Percentiles rank a stretch among this genome's conserved stretches.
Conservation (phyloP, 2,797 vertebrate genomes). For the Lacerta viridis region DNA sequence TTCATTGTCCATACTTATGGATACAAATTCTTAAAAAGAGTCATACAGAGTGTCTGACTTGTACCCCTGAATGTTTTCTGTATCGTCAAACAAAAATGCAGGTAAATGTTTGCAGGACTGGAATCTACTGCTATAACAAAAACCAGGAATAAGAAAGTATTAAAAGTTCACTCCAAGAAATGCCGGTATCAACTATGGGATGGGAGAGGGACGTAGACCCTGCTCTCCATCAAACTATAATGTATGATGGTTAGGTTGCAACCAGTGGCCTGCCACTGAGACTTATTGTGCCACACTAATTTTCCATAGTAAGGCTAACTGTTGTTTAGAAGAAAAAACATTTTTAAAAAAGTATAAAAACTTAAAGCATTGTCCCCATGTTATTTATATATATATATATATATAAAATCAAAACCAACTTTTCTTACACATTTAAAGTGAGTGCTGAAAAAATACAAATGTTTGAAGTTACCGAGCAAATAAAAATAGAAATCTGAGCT, state of each 20-base stretch:
- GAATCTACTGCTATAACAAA: slow-evolving; percentile 44
- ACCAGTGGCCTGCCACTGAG: slow-evolving; percentile 87
- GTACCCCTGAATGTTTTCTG: slow-evolving; percentile 47
- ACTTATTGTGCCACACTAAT: slow-evolving; percentile 81
- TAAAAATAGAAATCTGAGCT: slow-evolving; percentile 85
- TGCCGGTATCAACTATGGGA: slow-evolving; percentile 63
- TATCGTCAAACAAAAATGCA: slow-evolving; percentile 25
- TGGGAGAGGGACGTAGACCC: slow-evolving; percentile 71
- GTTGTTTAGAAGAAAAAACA: slow-evolving; percentile 80
- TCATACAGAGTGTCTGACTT: slow-evolving; percentile 48
- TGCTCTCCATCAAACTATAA: slow-evolving; percentile 77
- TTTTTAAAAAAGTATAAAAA: slow-evolving; percentile 84
- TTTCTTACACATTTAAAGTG: slow-evolving; percentile 85
- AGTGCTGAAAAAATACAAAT: slow-evolving; percentile 87
- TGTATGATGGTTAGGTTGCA: slow-evolving; percentile 76
- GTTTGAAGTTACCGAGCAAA: slow-evolving; percentile 84
- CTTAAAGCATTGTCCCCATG: slow-evolving; percentile 94
- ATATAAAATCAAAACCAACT: slow-evolving; percentile 85
- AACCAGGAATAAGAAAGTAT: slow-evolving; percentile 30
- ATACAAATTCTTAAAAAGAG: slow-evolving; percentile 43
- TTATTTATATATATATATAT: slow-evolving; percentile 88
- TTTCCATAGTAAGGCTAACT: slow-evolving; percentile 83
- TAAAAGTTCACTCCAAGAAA: slow-evolving; percentile 58
- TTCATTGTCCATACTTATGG: slow-evolving; percentile 23
- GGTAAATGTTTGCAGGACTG: slow-evolving; percentile 40